These are phyloP conservation scores for Eupleurogrammus muticus DNA, from an alignment of 2,797 vertebrate genomes.

Conservation along the genomic window DNA sequence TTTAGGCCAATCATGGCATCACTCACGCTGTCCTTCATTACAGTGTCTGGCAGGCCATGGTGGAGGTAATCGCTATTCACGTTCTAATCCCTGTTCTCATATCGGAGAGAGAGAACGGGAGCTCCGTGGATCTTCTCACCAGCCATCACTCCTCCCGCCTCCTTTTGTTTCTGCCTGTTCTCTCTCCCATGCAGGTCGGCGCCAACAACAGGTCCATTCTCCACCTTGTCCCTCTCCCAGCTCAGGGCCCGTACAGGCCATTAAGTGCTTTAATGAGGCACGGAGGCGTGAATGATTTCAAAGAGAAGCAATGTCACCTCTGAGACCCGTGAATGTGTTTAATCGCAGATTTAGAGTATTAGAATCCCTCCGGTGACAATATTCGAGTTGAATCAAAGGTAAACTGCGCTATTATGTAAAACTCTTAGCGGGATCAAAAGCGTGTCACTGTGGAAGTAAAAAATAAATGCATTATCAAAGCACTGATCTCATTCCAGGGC, in stretches of 20 bases:
- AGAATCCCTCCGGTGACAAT: conserved; percentile 53
- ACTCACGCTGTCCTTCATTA: conserved; percentile 77
- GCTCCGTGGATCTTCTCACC: conserved; percentile 61
- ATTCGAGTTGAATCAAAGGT: conserved; percentile 71
- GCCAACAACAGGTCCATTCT: conserved; percentile 72
- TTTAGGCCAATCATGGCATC: conserved; percentile 77
- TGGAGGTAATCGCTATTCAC: conserved; percentile 69
- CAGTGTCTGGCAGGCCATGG: conserved; percentile 72
- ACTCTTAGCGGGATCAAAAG: conserved; percentile 67
- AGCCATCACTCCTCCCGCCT: conserved; percentile 56
- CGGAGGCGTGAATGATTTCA: conserved; percentile 70
- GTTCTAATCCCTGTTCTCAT: conserved; percentile 74
- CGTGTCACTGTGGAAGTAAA: conserved; percentile 47
- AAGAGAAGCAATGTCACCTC: conserved; percentile 69
- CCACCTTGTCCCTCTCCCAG: conserved; percentile 36
- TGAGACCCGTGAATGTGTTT: conserved; percentile 57
- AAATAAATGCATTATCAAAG: conserved; percentile 32
- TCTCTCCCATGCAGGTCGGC: conserved; percentile 58
- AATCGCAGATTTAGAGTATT: conserved; percentile 68
- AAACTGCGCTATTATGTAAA: conserved; percentile 60
- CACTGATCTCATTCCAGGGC: conserved; percentile 61
- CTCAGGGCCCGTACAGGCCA: conserved; percentile 54
- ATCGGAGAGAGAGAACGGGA: conserved; percentile 46
- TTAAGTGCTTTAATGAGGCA: conserved; percentile 71
- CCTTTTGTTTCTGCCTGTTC: conserved; percentile 60